Conservation (phyloP, 2,888 invertebrate species). For the Carpatolechia fugitivella region DNA sequence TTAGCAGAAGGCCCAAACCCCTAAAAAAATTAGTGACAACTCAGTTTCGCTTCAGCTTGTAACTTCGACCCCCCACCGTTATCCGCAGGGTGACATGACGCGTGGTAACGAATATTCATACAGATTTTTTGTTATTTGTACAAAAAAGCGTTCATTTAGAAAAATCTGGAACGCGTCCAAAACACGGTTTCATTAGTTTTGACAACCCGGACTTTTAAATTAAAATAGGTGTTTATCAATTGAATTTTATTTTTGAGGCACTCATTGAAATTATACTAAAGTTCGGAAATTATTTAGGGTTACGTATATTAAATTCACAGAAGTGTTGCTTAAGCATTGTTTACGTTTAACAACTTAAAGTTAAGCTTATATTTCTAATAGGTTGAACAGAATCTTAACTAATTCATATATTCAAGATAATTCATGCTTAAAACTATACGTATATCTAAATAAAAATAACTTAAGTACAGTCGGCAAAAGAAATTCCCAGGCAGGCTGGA, state of each 20-base stretch:
- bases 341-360: no score
- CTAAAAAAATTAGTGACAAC: not conserved
- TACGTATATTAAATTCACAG: no score
- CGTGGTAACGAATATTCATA: constrained; percentile 69
- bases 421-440: no score
- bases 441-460: no score
- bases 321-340: no score
- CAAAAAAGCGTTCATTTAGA: constrained; percentile 51
- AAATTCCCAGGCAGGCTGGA: no score
- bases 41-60: constrained; percentile 26
- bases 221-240: constrained; percentile 51
- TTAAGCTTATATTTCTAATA: no score
- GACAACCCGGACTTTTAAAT: constrained; percentile 49
- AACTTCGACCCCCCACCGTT: constrained; percentile 27
- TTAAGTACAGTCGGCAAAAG: no score
- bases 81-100: constrained; percentile 56
- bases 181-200: constrained; percentile 49
- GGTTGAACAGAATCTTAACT: no score
- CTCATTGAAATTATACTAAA: not conserved
- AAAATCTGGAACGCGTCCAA: constrained; percentile 66
- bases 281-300: not conserved
- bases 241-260: constrained; percentile 5
- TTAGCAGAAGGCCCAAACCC: no score
- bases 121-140: constrained; percentile 37
- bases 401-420: no score